Evolutionary conservation across 2,797 vertebrate species (phyloP), one percentile per base, ranked within the genome.

Genomic region (Gambelia wislizenii): DNA sequence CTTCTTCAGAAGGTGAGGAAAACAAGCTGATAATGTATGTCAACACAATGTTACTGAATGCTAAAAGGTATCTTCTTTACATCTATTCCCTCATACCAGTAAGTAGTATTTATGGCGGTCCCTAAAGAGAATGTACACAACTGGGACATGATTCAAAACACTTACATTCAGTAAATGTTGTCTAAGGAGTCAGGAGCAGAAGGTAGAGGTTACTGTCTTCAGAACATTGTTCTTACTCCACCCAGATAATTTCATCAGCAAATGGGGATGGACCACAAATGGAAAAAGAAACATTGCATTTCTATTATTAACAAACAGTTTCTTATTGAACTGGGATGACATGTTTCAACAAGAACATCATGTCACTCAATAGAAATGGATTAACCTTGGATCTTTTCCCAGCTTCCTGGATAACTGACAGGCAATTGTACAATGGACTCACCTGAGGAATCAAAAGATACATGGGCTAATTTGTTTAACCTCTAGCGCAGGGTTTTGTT

Each of bases 401-500:
- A 87, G 0, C 54, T 9, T 87, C 86, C 47, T 72, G 0, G 0
- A 84, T 89, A 47, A 39, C 75, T 92, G 1, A 59, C 39, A 77
- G 22, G 84, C 27, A 70, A 2, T 83, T 87, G 70, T 59, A 89
- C 39, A 86, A 67, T 16, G 89, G 0, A 56, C 86, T 92, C 54
- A 87, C 18, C 27, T 59, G 33, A 84, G 84, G 84, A 91, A 52
- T 89, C 86, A 83, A 67, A 59, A 91, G 67, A 86, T 18, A 59
- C 67, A 72, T 67, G 86, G 18, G 87, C 36, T 47, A 89, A 85
- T 56, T 87, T 6, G 76, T 91, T 90, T 84, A 87, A 89, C 22
- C 39, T 12, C 33, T 0, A 0, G 59, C 83, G 69, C 78, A 92
- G 36, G 33, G 64, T 61, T 69, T 83, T 59, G 64, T 88, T 83